Evolutionary conservation across 2,888 invertebrate genomes (phyloP).

Genomic region (Drosophila cognata): DNA sequence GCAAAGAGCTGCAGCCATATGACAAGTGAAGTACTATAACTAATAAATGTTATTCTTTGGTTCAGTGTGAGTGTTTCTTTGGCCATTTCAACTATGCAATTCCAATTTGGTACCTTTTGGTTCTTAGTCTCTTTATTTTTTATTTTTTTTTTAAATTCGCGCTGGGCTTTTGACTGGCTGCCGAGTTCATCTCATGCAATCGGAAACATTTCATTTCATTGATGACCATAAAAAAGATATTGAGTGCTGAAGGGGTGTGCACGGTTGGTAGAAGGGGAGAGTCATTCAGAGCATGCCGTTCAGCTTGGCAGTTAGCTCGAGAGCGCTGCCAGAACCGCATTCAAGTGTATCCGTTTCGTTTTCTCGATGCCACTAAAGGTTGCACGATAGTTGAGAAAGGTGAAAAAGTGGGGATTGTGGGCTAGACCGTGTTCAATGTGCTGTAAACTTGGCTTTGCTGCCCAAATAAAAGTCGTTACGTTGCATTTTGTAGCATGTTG

Average conservation of each 20-base stretch:
- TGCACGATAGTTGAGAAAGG: background rate
- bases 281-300: background rate
- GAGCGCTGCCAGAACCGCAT: constrained; percentile 8
- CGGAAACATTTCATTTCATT: background rate
- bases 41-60: background rate
- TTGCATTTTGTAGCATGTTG: constrained; percentile 19
- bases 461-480: constrained; percentile 42
- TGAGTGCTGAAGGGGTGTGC: background rate
- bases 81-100: background rate
- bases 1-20: background rate
- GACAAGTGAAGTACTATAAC: background rate
- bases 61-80: background rate
- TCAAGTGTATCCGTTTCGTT: constrained; percentile 1
- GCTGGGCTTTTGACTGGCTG: background rate
- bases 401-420: constrained; percentile 4
- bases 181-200: constrained; percentile 2
- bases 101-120: background rate
- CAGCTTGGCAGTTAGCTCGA: background rate
- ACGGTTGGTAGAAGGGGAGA: background rate
- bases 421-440: constrained; percentile 52
- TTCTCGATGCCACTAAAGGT: background rate
- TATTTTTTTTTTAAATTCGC: background rate
- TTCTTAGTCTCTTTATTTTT: background rate
- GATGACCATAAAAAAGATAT: background rate
- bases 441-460: constrained; percentile 43